These are phyloP conservation scores for Nasonia giraulti DNA, from an alignment of 1,140 invertebrate species.

Conservation along the genomic window DNA sequence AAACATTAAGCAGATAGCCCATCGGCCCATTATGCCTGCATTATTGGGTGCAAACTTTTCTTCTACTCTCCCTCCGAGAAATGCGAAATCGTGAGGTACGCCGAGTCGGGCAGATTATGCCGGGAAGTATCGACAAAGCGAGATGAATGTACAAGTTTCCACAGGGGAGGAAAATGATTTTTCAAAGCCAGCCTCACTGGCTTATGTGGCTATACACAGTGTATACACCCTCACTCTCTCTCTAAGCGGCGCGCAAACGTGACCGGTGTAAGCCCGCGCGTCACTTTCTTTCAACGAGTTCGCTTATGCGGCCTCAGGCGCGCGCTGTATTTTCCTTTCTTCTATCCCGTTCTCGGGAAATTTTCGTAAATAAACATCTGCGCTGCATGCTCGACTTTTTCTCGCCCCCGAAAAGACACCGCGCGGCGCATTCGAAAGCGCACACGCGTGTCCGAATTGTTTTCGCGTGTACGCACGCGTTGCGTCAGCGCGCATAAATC, in stretches of 20 bases:
- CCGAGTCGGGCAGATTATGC: slow-evolving; percentile 60
- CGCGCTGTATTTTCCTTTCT: slow-evolving; percentile 27
- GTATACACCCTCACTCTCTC: neutral
- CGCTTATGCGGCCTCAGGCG: slow-evolving; percentile 46
- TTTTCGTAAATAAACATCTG: slow-evolving; percentile 33
- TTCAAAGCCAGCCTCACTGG: slow-evolving; percentile 27
- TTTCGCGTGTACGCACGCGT: neutral
- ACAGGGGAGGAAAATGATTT: slow-evolving; percentile 38
- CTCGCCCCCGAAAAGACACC: neutral
- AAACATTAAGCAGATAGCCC: neutral
- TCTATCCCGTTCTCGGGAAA: slow-evolving; percentile 8
- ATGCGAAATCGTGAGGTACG: slow-evolving; percentile 62
- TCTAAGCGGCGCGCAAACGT: slow-evolving; percentile 27
- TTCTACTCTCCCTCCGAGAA: slow-evolving; percentile 7
- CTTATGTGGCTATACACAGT: neutral
- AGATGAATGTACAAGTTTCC: slow-evolving; percentile 3
- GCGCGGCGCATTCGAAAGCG: neutral
- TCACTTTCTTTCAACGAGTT: slow-evolving; percentile 25
- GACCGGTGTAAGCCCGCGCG: slow-evolving; percentile 27
- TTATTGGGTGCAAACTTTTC: slow-evolving; percentile 53
- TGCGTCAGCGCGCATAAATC: neutral
- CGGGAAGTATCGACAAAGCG: slow-evolving; percentile 30
- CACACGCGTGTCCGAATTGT: neutral
- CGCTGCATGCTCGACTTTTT: neutral
- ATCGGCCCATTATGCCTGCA: neutral